Base-by-base conservation (phyloP, 1,140 invertebrate genomes). In the Philopotamus ludificatus region DNA sequence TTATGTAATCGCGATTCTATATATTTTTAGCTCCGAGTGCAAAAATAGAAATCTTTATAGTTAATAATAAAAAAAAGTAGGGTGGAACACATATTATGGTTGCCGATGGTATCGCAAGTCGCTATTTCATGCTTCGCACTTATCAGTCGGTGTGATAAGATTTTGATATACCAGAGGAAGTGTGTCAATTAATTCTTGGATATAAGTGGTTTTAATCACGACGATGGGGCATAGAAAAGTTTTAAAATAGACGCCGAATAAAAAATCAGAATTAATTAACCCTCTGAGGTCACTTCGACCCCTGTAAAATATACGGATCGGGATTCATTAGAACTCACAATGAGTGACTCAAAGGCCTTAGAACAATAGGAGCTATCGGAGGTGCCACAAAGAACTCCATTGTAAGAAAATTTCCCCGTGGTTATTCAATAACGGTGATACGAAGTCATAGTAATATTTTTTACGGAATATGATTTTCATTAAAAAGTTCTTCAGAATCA, bases 171-270 rank as follows among this genome's bases (percentile, higher is more conserved):
- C 8, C 18, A 20, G 44, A 7, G 44, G 44, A 47, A 12, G 10
- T 47, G 44, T 47, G 44, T 47, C 44, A 47, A 47, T 47, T 47
- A 47, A 47, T 47, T 20, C 44, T 47, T 47, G 7, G 18, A 47
- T 15, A 20, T 7, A 34, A 12, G 28, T 15, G 15, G 10, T 12
- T 47, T 16, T 47, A 9, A 47, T 47, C 44, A 9, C 10, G 18
- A 15, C 8, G 10, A 7, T 47, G 10, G 44, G 18, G 10, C 18
- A 7, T 15, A 15, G 18, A 47, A 47, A 47, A 8, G 18, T 7
- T 47, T 16, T 47, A 16, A 47, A 15, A 15, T 8, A 7, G 44
- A 7, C 18, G 4, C 18, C 10, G 8, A 9, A 4, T 20, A 16
- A 4, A 16, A 4, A 12, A 12, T 34, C 18, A 9, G 10, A 47